These are phyloP conservation scores for Leptopterna dolabrata DNA, from an alignment of 2,888 invertebrate species.

Conservation along the genomic window DNA sequence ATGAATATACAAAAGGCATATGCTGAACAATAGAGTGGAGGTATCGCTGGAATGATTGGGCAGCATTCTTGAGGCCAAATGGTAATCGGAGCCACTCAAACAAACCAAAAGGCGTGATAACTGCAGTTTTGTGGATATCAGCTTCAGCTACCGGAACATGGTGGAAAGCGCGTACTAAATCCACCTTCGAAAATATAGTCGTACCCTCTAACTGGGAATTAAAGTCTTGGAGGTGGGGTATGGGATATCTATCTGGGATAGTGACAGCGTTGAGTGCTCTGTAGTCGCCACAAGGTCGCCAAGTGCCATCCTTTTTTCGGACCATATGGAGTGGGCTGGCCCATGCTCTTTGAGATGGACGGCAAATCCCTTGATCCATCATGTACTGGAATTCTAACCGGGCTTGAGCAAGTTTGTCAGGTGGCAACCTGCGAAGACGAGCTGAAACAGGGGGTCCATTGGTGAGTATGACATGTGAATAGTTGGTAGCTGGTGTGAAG, in stretches of 20 bases:
- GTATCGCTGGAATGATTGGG: slow-evolving; percentile 63
- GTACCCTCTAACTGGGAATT: slow-evolving; percentile 61
- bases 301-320: slow-evolving; percentile 59
- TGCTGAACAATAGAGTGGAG: slow-evolving; percentile 61
- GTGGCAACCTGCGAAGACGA: slow-evolving; percentile 61
- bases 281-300: slow-evolving; percentile 66
- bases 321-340: slow-evolving; percentile 47
- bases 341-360: slow-evolving; percentile 50
- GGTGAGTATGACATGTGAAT: slow-evolving; percentile 37
- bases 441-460: slow-evolving; percentile 64
- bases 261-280: slow-evolving; percentile 65
- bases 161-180: slow-evolving; percentile 63
- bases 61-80: slow-evolving; percentile 61
- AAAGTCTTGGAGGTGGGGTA: slow-evolving; percentile 65
- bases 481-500: neutral
- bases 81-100: slow-evolving; percentile 60
- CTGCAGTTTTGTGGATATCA: slow-evolving; percentile 58
- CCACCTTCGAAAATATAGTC: slow-evolving; percentile 61
- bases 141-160: slow-evolving; percentile 65
- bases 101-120: slow-evolving; percentile 49
- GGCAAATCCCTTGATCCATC: slow-evolving; percentile 53
- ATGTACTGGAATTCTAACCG: slow-evolving; percentile 35
- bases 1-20: slow-evolving; percentile 61
- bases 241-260: slow-evolving; percentile 65
- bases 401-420: slow-evolving; percentile 64